Evolutionary conservation across 1,140 invertebrate genomes (phyloP), one percentile per base, ranked within the genome.

Genomic region (Drosophila equinoxialis): DNA sequence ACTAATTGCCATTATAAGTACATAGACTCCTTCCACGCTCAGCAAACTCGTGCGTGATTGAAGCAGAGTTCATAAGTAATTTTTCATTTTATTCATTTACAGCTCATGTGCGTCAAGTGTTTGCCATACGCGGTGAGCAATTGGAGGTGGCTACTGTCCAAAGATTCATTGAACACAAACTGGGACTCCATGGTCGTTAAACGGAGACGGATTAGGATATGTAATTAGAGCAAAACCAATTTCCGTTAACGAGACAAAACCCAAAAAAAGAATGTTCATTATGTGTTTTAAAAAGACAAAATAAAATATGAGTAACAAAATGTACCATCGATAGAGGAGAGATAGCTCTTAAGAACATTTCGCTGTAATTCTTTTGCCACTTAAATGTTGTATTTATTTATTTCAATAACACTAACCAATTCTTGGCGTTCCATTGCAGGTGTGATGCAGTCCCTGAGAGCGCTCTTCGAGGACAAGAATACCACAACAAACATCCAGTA

Each of bases 41-140:
- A 35, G 10, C 7, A 7, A 26, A 8, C 48, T 23, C 10, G 20
- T 17, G 26, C 41, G 1, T 8, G 26, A 6, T 23, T 17, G 0
- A 11, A 30, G 5, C 30, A 30, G 30, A 30, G 6, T 23, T 23
- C 11, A 23, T 20, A 3, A 55, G 48, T 67, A 42, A 45, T 51
- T 65, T 62, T 6, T n/a, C 10, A 30, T 30, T 23, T 54, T 60
- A 6, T 42, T 39, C 11, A 13, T 79, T 30, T 81, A 10, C 75
- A 92, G 91, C 76, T 30, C 91, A 92, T 61, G 85, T 92, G 4
- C 71, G 84, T n/a, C 73, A 90, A 51, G 89, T 92, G 8, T 92
- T 92, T 65, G 73, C 77, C 30, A 77, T 76, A 30, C 78, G 79
- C 20, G 90, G 79, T 3, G 77, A 77, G 6, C 71, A 77, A 33